phyloP scores from a whole-genome alignment of 2,797 vertebrate species.

The Sandelia bainsii region DNA sequence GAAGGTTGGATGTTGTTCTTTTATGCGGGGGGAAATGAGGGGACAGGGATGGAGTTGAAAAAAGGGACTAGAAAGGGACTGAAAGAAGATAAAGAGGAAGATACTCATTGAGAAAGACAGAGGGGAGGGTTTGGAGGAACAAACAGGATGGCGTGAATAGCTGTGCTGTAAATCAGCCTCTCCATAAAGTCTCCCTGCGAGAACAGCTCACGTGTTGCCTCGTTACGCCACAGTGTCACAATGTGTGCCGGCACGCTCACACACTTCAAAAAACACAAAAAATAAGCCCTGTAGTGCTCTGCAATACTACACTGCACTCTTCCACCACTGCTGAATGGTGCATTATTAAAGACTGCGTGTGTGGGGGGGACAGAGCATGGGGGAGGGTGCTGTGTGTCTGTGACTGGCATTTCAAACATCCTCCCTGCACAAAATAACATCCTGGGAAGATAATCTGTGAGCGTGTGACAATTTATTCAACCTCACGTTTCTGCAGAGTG shows the following conservation, averaged over 20 bases:
- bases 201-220: conserved; percentile 68
- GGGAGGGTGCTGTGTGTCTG: conserved; percentile 72
- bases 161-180: conserved; percentile 75
- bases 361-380: conserved; percentile 49
- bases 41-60: conserved; percentile 29
- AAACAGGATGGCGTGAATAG: conserved; percentile 71
- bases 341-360: conserved; percentile 67
- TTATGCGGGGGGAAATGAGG: conserved; percentile 8
- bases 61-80: conserved; percentile 45
- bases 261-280: conserved; percentile 60
- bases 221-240: conserved; percentile 64
- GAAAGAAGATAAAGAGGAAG: conserved; percentile 60
- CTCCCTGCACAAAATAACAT: conserved; percentile 83
- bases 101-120: conserved; percentile 63
- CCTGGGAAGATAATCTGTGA: conserved; percentile 84
- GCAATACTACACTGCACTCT: conserved; percentile 73
- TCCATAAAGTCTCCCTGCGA: conserved; percentile 68
- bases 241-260: conserved; percentile 51
- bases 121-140: conserved; percentile 56
- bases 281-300: conserved; percentile 62
- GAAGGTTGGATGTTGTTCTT: conserved; percentile 25
- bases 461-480: conserved; percentile 85
- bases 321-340: conserved; percentile 67
- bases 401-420: conserved; percentile 85
- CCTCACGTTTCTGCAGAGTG: conserved; percentile 82